Evolutionary conservation across 1,140 invertebrate genomes (phyloP), one percentile per base, ranked within the genome.

Genomic region (Glossosoma conforme): DNA sequence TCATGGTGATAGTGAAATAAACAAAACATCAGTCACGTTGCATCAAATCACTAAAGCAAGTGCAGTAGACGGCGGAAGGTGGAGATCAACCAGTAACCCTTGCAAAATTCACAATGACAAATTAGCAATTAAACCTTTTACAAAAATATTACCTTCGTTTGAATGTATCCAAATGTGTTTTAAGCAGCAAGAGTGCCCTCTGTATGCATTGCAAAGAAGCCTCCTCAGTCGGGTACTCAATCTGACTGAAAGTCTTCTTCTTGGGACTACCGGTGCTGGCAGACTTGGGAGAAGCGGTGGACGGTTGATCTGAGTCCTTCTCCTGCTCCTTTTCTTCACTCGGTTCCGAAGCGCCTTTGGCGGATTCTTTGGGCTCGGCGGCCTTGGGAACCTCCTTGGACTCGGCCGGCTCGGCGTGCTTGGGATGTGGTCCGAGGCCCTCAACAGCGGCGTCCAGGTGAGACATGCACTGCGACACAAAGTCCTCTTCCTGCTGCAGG

Each of bases 161-260:
- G 65, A 96, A 96, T 2, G 89, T 91, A 68, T 96, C 93, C 54
- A 97, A 76, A 70, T 97, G 93, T 4, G 91, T 94, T 65, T 93
- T 90, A 8, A 96, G 69, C 18, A 97, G 65, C 6, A 94, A 66
- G 13, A 96, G 64, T 11, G 90, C 93, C 51, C 93, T 79, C 65
- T 97, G 92, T 47, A 96, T 93, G 44, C 91, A 86, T 44, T 91
- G 81, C 17, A 96, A 66, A 56, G 86, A 89, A 1, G 86, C 81
- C 61, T 95, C 91, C 60, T 88, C 84, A 52, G 73, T 79, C 60
- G 71, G 69, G 63, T 69, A 52, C 15, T 54, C 46, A 11, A 25
- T 24, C 14, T 40, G 25, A 1, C 14, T 42, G 15, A 15, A 46
- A 37, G 5, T 44, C 22, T 50, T 50, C 24, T 43, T 50, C 30